Conservation (phyloP, 2,797 vertebrate genomes). For the Falco cherrug region DNA sequence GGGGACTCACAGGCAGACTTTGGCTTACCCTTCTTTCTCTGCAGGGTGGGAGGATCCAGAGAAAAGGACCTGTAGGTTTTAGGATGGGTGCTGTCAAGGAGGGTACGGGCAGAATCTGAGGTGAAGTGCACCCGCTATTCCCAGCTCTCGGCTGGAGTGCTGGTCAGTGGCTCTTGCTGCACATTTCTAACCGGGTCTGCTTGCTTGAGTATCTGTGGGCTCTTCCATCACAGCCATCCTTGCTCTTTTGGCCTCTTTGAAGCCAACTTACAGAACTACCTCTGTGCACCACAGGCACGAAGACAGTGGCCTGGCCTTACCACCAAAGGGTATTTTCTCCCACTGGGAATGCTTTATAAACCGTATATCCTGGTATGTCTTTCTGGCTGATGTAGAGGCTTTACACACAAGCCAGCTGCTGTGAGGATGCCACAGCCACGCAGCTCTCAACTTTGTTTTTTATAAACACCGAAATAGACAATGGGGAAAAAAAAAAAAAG, state of each 20-base stretch:
- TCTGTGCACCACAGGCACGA: background rate
- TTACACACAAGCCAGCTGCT: background rate
- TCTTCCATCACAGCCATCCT: background rate
- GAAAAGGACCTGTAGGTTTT: background rate
- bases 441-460: background rate
- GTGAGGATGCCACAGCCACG: background rate
- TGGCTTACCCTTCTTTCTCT: background rate
- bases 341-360: background rate
- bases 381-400: background rate
- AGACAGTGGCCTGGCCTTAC: background rate
- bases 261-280: background rate
- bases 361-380: background rate
- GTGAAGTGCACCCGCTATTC: background rate
- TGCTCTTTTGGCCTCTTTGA: background rate
- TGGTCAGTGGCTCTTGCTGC: background rate
- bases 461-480: slow-evolving; percentile 13
- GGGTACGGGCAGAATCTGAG: background rate
- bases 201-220: background rate
- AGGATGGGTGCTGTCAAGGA: background rate
- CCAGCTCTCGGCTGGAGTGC: background rate
- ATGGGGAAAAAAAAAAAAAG: background rate
- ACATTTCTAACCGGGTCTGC: background rate
- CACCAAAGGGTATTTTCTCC: background rate
- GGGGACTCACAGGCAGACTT: background rate
- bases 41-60: background rate